phyloP scores from a whole-genome alignment of 2,888 invertebrate genomes.

The Diaprepes abbreviatus region DNA sequence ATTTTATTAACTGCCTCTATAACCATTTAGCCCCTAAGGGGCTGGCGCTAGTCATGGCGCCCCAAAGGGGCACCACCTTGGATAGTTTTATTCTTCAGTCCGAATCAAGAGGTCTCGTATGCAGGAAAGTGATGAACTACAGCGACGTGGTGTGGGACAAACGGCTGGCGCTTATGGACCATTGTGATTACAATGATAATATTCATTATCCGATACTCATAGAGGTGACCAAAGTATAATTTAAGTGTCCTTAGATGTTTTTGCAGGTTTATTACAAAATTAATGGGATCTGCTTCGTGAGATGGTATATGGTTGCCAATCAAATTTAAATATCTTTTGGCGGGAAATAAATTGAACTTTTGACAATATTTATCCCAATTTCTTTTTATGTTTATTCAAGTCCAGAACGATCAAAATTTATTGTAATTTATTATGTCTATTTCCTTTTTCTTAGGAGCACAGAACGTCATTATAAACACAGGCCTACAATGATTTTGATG shows the following conservation, averaged over 20 bases:
- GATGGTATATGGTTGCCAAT: no score
- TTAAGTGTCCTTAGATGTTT: constrained; percentile 65
- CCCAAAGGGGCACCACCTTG: constrained; percentile 80
- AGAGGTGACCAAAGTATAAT: constrained; percentile 71
- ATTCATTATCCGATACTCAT: constrained; percentile 80
- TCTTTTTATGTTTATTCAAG: no score
- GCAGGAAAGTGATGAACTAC: constrained; percentile 73
- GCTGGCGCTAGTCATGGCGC: constrained; percentile 82
- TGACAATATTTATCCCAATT: no score
- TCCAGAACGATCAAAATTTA: no score
- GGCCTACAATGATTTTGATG: no score
- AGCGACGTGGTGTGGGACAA: constrained; percentile 78
- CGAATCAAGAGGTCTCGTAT: constrained; percentile 72
- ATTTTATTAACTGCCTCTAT: constrained; percentile 78
- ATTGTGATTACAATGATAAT: constrained; percentile 76
- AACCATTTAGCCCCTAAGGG: constrained; percentile 74
- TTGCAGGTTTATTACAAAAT: constrained; percentile 45
- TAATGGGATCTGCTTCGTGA: constrained; percentile 46
- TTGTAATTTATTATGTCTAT: no score
- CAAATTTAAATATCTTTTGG: no score
- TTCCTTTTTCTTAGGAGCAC: no score
- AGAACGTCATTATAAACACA: no score
- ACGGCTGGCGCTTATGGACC: constrained; percentile 73
- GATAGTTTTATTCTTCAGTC: constrained; percentile 77
- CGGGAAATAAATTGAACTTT: no score